Base-by-base conservation (phyloP, 2,888 invertebrate genomes). In the Acanthopleura granulata region DNA sequence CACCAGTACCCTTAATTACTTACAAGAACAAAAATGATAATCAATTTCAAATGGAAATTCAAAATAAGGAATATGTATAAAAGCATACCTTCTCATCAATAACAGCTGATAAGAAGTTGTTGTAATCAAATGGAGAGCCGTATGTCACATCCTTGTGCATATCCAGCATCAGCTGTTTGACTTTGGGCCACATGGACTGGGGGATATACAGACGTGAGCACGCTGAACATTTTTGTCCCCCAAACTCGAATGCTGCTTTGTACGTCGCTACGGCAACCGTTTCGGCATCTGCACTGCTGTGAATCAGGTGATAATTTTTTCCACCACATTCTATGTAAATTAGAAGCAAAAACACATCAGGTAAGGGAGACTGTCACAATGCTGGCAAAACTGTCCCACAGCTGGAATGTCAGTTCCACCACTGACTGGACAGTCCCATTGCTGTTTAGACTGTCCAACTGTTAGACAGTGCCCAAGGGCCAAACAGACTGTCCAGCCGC, bases 271-370 rank as follows among this genome's bases (percentile, higher is more conserved):
- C 93, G 0, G 97, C 94, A 3, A 98, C 98, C 14, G 95, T 93
- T 29, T 94, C 92, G 0, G 94, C 92, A 90, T 99, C 95, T 16
- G 98, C 99, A 16, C 96, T 93, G 0, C 95, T 94, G 91, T 99
- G 99, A 49, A 99, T 93, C 86, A 99, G 97, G 90, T 99, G 99
- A 91, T 95, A 99, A 92, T 99, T 99, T 91, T 99, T 99, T 49
- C 99, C 99, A 74, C 99, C 99, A 91, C 98, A 99, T 92, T 99
- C 99, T 77, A 96, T 22, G 57, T 40, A 40, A 40, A 9, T n/a
- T n/a, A 40, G 40, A 40, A 40, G 40, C 3, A 40, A 40, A n/a
- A n/a, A n/a, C n/a, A n/a, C n/a, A n/a, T n/a, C n/a, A n/a, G n/a
- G n/a, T n/a, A n/a, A n/a, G n/a, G n/a, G n/a, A n/a, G 40, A 40